Percentiles rank a stretch among this genome's conserved stretches.
Evolutionary conservation across 2,888 invertebrate species (phyloP).

Genomic region (Aphodius sticticus): DNA sequence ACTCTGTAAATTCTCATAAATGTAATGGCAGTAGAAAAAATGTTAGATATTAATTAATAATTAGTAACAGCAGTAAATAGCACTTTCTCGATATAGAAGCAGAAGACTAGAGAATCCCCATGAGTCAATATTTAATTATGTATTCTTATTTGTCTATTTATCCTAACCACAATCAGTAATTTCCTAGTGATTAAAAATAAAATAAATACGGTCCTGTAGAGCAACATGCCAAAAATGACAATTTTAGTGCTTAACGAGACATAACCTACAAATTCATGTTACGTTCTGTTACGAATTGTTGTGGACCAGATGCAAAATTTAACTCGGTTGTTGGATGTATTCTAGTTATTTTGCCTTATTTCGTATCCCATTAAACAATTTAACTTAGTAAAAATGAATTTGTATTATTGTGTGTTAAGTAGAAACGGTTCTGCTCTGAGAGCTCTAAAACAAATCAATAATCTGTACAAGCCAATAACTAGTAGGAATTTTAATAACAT

Average conservation of each 20-base stretch:
- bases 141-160: background rate
- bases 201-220: background rate
- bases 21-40: too few relatives aligned
- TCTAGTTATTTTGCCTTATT: background rate
- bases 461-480: constrained; percentile 24
- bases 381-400: constrained; percentile 30
- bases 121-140: too few relatives aligned
- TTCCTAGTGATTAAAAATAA: background rate
- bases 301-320: background rate
- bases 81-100: too few relatives aligned
- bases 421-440: constrained; percentile 26
- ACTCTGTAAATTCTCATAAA: too few relatives aligned
- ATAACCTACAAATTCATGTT: background rate
- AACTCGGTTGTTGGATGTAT: background rate
- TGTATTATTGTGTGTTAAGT: constrained; percentile 35
- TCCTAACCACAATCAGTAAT: too few relatives aligned
- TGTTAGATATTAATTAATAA: too few relatives aligned
- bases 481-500: constrained; percentile 19
- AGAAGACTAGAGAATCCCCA: too few relatives aligned
- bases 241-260: background rate
- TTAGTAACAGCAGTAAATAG: too few relatives aligned
- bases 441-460: constrained; percentile 28
- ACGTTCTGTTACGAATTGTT: background rate
- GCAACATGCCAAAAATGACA: background rate
- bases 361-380: background rate